Evolutionary conservation across 2,797 vertebrate species (phyloP), one percentile per base, ranked within the genome.

Genomic region (Anabacerthia variegaticeps): DNA sequence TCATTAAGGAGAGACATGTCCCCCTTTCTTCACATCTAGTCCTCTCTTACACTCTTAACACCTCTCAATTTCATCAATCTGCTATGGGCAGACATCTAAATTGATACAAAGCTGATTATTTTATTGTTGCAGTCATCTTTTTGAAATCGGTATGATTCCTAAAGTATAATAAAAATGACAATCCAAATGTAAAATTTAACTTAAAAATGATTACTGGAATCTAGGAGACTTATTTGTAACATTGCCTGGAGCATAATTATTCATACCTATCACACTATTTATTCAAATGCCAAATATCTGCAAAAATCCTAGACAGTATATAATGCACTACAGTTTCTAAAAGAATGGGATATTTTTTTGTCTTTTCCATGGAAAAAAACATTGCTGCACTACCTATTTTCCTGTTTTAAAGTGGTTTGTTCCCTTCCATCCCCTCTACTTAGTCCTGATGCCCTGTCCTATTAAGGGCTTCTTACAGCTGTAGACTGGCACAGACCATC

Each of bases 271-370:
- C 18, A 59, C 5, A 14, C 19, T 65, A 15, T 28, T 73, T 41
- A 48, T 24, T 52, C 5, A 43, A 44, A 49, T 39, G 10, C 8
- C 21, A 79, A 83, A 48, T 37, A 62, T 5, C 13, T 86, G 39
- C 34, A 52, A 62, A 67, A 71, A 46, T 85, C 83, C 48, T 14
- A 23, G 5, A 9, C 5, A 21, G 2, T 41, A 24, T 19, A 10
- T 22, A 58, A 56, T 12, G 7, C 2, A 77, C 2, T 8, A 18
- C 3, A 30, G 34, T 48, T 92, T 74, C 37, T 55, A 37, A 61
- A 71, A 63, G 5, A 5, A 10, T 8, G 0, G 0, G 4, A 68
- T 2, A 1, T 8, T 9, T 87, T 73, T 67, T 43, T 6, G 3
- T 9, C 17, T 67, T 68, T 74, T 17, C 23, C 7, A 27, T 7